phyloP scores from a whole-genome alignment of 2,888 invertebrate genomes.

The Troides aeacus region DNA sequence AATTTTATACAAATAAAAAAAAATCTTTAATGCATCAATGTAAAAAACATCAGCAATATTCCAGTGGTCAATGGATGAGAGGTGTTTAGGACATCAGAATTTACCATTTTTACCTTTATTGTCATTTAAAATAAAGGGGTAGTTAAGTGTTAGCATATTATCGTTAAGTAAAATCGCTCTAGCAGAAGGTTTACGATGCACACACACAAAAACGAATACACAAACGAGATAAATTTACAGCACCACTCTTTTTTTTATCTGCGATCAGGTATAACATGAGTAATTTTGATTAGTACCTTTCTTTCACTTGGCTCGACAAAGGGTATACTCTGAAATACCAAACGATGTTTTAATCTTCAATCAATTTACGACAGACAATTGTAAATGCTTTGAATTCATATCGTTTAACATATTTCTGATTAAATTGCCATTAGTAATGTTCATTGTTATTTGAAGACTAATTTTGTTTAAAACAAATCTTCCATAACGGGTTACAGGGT shows the following conservation, averaged over 20 bases:
- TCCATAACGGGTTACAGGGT: no score
- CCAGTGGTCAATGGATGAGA: no score
- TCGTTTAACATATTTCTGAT: not conserved
- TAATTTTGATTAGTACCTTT: slow-evolving; percentile 47
- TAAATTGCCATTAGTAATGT: not conserved
- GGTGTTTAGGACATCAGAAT: no score
- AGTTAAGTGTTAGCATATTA: no score
- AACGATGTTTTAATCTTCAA: slow-evolving; percentile 10
- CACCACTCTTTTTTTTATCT: not conserved
- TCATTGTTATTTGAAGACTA: not conserved
- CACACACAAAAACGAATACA: not conserved
- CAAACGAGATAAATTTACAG: not conserved
- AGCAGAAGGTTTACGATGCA: not conserved
- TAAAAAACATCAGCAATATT: no score
- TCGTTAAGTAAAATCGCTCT: not conserved
- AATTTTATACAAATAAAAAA: no score
- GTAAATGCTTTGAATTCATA: not conserved
- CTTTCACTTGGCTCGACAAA: slow-evolving; percentile 44
- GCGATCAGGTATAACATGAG: not conserved
- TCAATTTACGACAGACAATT: no score
- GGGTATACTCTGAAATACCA: slow-evolving; percentile 51
- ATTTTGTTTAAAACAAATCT: no score
- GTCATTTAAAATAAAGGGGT: no score
- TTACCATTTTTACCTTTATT: no score
- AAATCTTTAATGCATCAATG: no score